Evolutionary conservation across 2,113 vertebrate species (phyloP).

Genomic region (Agapornis roseicollis): DNA sequence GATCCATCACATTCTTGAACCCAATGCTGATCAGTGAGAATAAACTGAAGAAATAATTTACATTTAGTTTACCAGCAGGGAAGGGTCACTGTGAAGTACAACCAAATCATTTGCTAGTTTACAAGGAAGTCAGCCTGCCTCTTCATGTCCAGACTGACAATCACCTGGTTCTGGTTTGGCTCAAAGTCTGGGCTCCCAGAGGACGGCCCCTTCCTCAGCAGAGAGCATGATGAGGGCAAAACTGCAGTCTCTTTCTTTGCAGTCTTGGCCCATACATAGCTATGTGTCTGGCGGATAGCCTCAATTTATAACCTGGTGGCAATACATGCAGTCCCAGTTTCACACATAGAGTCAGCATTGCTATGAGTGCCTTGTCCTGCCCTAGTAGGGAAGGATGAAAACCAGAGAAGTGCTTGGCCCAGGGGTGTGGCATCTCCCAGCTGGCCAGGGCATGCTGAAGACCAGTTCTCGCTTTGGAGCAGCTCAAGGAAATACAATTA

Average conservation of each 20-base stretch:
- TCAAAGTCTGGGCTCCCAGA: not conserved
- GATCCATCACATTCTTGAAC: not conserved
- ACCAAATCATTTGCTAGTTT: not conserved
- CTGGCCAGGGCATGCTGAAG: not conserved
- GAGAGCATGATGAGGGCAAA: fast-evolving
- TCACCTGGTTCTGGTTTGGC: not conserved
- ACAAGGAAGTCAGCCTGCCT: not conserved
- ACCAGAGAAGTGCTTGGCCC: not conserved
- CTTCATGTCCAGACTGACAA: not conserved
- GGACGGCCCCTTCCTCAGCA: fast-evolving
- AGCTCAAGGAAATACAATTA: not conserved
- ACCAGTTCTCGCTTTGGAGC: not conserved
- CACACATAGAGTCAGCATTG: not conserved
- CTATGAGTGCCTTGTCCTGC: not conserved
- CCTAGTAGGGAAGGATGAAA: not conserved
- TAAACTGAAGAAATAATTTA: not conserved
- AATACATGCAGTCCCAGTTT: not conserved
- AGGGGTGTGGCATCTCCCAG: not conserved
- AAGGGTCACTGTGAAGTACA: not conserved
- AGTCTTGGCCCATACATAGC: not conserved
- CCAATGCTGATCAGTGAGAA: not conserved
- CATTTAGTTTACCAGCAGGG: not conserved
- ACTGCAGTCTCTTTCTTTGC: not conserved
- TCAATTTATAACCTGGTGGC: not conserved
- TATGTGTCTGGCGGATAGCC: not conserved